Evolutionary conservation across 2,113 vertebrate species (phyloP).

Genomic region (Sisor rabdophorus): DNA sequence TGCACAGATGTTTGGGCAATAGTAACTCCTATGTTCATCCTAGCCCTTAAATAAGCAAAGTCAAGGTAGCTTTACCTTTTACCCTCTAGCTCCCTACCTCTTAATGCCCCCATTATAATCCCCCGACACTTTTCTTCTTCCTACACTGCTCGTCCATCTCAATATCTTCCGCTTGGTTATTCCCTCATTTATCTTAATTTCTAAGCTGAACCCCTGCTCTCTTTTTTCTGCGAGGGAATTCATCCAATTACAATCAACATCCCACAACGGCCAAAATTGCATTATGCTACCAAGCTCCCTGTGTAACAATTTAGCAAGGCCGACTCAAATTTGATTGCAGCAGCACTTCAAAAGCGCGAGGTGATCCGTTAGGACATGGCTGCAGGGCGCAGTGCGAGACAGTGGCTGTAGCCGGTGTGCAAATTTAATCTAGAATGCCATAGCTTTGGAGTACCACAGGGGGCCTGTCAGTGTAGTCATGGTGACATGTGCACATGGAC

Average conservation of each 20-base stretch:
- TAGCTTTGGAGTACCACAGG: conserved; percentile 70
- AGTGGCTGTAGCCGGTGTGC: conserved; percentile 53
- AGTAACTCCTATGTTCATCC: conserved; percentile 10
- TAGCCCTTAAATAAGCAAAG: conserved; percentile 25
- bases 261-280: conserved; percentile 67
- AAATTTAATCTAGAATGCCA: conserved; percentile 73
- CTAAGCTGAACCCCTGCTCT: conserved; percentile 60
- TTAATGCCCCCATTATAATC: conserved; percentile 71
- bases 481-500: conserved; percentile 61
- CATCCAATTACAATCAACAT: conserved; percentile 77
- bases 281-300: conserved; percentile 64
- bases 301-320: conserved; percentile 73
- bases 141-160: conserved; percentile 63
- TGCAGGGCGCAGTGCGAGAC: conserved; percentile 56
- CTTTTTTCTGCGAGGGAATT: conserved; percentile 76
- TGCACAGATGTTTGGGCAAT: conserved; percentile 4
- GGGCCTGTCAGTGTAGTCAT: conserved; percentile 70
- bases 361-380: conserved; percentile 76
- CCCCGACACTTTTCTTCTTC: conserved; percentile 43
- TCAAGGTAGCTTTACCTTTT: conserved; percentile 60
- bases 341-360: conserved; percentile 70
- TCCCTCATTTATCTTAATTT: conserved; percentile 78
- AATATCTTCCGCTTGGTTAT: conserved; percentile 64
- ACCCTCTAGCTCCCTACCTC: conserved; percentile 60
- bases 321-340: conserved; percentile 69